Conservation (phyloP, 2,113 vertebrate species). For the Otocyon megalotis region DNA sequence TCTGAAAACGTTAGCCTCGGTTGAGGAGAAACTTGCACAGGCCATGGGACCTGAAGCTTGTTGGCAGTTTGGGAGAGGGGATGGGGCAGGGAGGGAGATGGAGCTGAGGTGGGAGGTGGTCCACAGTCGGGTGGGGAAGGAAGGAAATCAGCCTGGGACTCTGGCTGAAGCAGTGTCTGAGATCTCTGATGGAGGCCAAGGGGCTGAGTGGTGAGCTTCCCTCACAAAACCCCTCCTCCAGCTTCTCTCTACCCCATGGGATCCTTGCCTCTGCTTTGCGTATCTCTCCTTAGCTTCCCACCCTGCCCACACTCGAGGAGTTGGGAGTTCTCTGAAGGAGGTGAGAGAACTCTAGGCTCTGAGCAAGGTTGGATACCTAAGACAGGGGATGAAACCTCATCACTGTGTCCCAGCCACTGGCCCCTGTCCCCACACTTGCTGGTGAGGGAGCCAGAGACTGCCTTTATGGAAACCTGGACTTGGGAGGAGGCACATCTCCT, state of each 20-base stretch:
- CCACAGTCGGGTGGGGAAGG: neutral
- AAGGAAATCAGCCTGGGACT: neutral
- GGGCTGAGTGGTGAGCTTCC: neutral
- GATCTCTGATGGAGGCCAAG: neutral
- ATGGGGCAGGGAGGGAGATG: neutral
- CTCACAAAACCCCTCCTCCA: neutral
- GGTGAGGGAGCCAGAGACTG: neutral
- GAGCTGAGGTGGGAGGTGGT: neutral
- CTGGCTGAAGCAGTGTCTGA: neutral
- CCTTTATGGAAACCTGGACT: neutral
- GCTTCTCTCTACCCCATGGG: neutral
- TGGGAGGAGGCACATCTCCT: too few relatives aligned
- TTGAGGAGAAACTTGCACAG: neutral
- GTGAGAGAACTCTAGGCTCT: neutral
- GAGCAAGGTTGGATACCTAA: neutral
- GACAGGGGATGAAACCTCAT: neutral
- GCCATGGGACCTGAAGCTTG: neutral
- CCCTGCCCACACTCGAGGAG: neutral
- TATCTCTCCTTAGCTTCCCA: neutral
- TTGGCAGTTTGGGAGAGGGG: neutral
- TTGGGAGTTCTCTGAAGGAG: neutral
- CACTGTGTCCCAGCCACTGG: neutral
- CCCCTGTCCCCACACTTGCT: neutral
- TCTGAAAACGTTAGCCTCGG: neutral
- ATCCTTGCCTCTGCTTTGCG: neutral